Evolutionary conservation across 2,888 invertebrate species (phyloP), one percentile per base, ranked within the genome.

Genomic region (Euspilapteryx auroguttella): DNA sequence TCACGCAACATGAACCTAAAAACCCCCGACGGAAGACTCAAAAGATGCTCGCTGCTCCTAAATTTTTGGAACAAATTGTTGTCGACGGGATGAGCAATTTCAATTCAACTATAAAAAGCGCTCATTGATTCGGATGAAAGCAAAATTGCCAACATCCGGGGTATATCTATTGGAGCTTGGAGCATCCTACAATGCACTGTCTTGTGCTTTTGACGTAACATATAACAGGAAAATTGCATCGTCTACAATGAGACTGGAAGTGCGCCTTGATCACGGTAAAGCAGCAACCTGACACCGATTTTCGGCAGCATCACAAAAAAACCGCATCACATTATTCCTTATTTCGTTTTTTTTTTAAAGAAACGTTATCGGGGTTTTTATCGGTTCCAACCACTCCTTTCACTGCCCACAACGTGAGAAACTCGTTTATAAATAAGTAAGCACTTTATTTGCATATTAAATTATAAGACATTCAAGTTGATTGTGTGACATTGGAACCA

Each of bases 111-210:
- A 64, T 59, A 56, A 50, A n/a, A 51, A 43, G 47, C 48, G 59
- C 55, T 66, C 69, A 71, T 55, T 71, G 73, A 57, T 44, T 57
- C 50, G 73, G 54, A 66, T 62, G 49, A n/a, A 58, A 68, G 61
- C 62, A 42, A 68, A 68, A 73, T 73, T 66, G 73, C 63, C 61
- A 47, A 69, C 73, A 69, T 73, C 73, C 75, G 73, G 73, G 65
- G 69, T 65, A 49, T 49, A 63, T 64, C 66, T 71, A 62, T 45
- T 55, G 39, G 49, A 45, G 33, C 50, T 47, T n/a, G n/a, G n/a
- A n/a, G n/a, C n/a, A n/a, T n/a, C n/a, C 12, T 27, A 47, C 44
- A 50, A 47, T 47, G 41, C 32, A 37, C 37, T 35, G 46, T 55
- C 50, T 50, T n/a, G n/a, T n/a, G n/a, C n/a, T n/a, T n/a, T n/a